Evolutionary conservation across 1,140 invertebrate genomes (phyloP).

Genomic region (Euura lappo): DNA sequence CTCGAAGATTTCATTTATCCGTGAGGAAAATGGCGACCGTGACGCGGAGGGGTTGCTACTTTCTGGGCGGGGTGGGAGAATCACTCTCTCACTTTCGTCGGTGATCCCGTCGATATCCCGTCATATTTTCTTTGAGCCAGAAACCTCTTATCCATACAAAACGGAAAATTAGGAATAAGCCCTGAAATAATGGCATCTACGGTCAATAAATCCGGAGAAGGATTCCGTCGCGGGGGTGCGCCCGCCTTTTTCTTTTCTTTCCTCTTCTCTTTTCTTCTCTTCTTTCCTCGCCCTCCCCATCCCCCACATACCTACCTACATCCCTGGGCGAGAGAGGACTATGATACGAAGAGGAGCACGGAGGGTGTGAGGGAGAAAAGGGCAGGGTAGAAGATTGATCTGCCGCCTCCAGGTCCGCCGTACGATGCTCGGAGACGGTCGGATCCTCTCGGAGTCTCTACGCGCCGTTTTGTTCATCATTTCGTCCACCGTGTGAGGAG

Average conservation of each 20-base stretch:
- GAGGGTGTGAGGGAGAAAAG: not conserved
- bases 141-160: not conserved
- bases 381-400: constrained; percentile 49
- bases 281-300: constrained; percentile 12
- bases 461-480: not conserved
- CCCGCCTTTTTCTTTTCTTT: not conserved
- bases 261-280: constrained; percentile 20
- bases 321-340: not conserved
- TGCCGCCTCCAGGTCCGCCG: constrained; percentile 30
- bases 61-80: not conserved
- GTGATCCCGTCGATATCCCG: not conserved
- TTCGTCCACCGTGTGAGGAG: not conserved
- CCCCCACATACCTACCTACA: not conserved
- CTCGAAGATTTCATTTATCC: not conserved
- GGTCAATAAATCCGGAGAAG: constrained; percentile 42
- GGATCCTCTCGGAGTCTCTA: not conserved
- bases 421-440: constrained; percentile 4
- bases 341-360: not conserved
- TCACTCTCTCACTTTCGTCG: not conserved
- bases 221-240: not conserved
- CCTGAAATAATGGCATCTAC: constrained; percentile 41
- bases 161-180: constrained; percentile 31
- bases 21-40: not conserved
- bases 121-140: constrained; percentile 1
- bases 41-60: too few species aligned